Evolutionary conservation across 1,140 invertebrate species (phyloP).

Genomic region (Anthonomus grandis): DNA sequence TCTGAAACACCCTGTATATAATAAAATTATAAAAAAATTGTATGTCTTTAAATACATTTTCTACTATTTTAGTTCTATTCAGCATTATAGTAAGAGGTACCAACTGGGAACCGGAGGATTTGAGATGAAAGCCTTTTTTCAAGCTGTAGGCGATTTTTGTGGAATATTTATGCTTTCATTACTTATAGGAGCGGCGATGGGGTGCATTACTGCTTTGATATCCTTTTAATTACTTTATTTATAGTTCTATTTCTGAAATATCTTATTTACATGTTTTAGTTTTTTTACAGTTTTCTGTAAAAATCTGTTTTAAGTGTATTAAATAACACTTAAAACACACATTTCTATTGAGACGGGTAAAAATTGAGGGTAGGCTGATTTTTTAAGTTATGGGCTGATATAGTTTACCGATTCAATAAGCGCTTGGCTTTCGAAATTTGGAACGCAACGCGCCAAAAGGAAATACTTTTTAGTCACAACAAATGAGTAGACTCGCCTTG

Average conservation of each 20-base stretch:
- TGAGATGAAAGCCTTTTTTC: conserved; percentile 82
- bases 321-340: no score
- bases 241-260: not conserved
- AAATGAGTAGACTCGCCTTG: no score
- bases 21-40: not conserved
- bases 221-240: conserved; percentile 56
- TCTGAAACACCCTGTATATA: no score
- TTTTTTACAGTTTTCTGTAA: not conserved
- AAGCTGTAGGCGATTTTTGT: conserved; percentile 86
- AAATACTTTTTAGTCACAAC: no score
- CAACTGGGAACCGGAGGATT: conserved; percentile 72
- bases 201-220: conserved; percentile 88
- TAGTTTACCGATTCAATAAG: no score
- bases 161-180: conserved; percentile 90
- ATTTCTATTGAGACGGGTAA: no score
- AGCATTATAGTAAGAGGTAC: conserved; percentile 82
- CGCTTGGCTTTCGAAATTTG: no score
- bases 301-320: not conserved
- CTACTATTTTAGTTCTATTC: conserved; percentile 69
- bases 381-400: no score
- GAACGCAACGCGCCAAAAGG: no score
- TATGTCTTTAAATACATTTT: not conserved
- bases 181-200: conserved; percentile 86
- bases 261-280: not conserved
- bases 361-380: no score